Evolutionary conservation across 2,888 invertebrate species (phyloP).

Genomic region (Eilema sororculum): DNA sequence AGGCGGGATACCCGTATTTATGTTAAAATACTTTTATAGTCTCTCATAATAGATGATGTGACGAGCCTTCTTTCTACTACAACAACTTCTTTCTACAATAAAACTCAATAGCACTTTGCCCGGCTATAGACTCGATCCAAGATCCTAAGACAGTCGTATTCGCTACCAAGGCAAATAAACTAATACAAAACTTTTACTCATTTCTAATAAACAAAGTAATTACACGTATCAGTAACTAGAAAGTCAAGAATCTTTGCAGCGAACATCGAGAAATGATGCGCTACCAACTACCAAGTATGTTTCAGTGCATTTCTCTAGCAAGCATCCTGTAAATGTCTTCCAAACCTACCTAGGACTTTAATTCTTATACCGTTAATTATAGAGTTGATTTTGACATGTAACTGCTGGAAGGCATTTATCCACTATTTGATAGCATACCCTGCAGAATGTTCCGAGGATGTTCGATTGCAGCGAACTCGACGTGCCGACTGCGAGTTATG

Average conservation of each 20-base stretch:
- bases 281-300: conserved; percentile 50
- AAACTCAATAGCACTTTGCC: too few species aligned
- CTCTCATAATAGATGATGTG: too few species aligned
- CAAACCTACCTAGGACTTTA: not conserved
- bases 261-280: conserved; percentile 45
- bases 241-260: conserved; percentile 45
- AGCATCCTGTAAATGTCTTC: conserved; percentile 40
- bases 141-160: too few species aligned
- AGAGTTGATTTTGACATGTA: conserved; percentile 14
- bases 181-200: not conserved
- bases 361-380: not conserved
- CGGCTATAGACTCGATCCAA: too few species aligned
- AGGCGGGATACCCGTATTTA: too few species aligned
- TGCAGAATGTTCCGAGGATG: conserved; percentile 67
- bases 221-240: not conserved
- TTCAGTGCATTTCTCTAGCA: conserved; percentile 50
- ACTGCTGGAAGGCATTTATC: conserved; percentile 43
- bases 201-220: not conserved
- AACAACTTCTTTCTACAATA: too few species aligned
- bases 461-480: conserved; percentile 66
- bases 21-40: too few species aligned
- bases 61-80: too few species aligned
- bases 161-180: too few species aligned
- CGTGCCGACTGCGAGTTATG: conserved; percentile 58
- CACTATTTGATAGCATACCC: conserved; percentile 59